Conservation (phyloP, 2,113 vertebrate genomes). For the Bagarius yarrelli region DNA sequence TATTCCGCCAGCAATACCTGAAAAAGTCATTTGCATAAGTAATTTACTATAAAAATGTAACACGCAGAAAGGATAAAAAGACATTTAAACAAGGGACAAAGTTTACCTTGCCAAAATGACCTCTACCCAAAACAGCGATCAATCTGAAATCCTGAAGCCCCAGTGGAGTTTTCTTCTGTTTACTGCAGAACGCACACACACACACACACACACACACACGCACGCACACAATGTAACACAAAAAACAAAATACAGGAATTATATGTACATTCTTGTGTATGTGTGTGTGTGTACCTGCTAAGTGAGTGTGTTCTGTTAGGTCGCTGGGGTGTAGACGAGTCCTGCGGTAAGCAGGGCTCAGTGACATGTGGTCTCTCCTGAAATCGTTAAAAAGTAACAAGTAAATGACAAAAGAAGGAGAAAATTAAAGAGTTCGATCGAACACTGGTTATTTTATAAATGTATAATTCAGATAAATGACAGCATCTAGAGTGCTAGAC, state of each 20-base stretch:
- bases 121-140: conserved; percentile 92
- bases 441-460: neutral
- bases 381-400: neutral
- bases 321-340: conserved; percentile 63
- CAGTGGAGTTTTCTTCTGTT: conserved; percentile 71
- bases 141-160: conserved; percentile 90
- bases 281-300: conserved; percentile 31
- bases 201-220: conserved; percentile 32
- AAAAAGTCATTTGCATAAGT: conserved; percentile 62
- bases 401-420: conserved; percentile 9
- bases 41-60: neutral
- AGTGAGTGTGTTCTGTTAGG: conserved; percentile 64
- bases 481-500: neutral
- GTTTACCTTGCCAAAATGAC: conserved; percentile 96
- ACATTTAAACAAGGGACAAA: neutral
- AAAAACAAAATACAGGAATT: neutral
- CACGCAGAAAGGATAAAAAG: neutral
- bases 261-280: neutral
- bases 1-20: conserved; percentile 94
- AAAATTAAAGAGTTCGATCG: neutral
- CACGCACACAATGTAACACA: conserved; percentile 6
- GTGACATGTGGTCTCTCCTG: conserved; percentile 64
- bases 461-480: neutral
- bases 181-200: conserved; percentile 55
- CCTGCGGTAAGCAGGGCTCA: conserved; percentile 65